Base-by-base conservation (phyloP, 2,888 invertebrate genomes). In the Drosophila multiciliata region DNA sequence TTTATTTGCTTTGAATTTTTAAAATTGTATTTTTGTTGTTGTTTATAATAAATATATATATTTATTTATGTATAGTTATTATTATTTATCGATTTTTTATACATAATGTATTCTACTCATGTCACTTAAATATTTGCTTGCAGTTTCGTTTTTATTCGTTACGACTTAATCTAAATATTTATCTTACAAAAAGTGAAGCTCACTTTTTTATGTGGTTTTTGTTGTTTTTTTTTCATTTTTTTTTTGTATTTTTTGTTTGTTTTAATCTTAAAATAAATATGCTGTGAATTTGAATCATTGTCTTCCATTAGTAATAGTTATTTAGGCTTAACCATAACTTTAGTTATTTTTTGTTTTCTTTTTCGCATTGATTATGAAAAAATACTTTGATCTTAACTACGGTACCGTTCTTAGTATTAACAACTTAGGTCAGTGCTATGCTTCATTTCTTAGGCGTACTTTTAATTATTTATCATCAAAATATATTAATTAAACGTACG, bases 1-100 rank as follows among this genome's bases (percentile, higher is more conserved):
- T 78, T 78, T 75, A 78, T 78, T 78, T 71, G 73, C 67, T 77
- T 88, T 86, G 72, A 88, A 89, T 89, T 85, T 85, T 86, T 85
- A 81, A 79, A 85, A 85, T 85, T 89, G 77, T 81, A 88, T 85
- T 89, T 80, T 85, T 83, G 40, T 80, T 82, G 76, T 88, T 73
- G 81, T 88, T 71, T 81, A 79, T 89, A 89, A 87, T 89, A 85
- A 84, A 89, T 87, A 85, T 85, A 83, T 69, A 65, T 79, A 60
- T 75, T n/a, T 64, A 61, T 74, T 67, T 83, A 62, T 75, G 55
- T 84, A 76, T 71, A 70, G 60, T 68, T 69, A 62, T 76, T 79
- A 69, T 82, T 80, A 76, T 71, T 76, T 65, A 71, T 79, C 66
- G 67, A 79, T 49, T 82, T 77, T 78, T 81, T 71, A 89, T 83